These are phyloP conservation scores for Sinella curviseta DNA, from an alignment of 1,140 invertebrate species.

Conservation along the genomic window DNA sequence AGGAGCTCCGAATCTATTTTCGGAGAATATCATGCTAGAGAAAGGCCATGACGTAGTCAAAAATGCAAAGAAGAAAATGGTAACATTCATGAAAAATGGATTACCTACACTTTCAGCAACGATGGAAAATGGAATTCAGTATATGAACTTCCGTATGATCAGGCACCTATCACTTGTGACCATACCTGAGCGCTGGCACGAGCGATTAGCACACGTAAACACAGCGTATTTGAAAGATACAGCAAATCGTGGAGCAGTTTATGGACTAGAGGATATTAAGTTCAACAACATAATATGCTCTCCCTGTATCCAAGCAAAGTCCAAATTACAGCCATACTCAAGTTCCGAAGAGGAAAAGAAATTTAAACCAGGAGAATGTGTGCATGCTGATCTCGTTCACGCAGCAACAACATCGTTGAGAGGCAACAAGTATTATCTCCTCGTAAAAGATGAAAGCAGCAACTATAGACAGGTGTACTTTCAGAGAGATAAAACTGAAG, in stretches of 20 bases:
- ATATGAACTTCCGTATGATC: not conserved
- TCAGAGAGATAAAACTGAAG: not conserved
- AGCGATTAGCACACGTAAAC: not conserved
- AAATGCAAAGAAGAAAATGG: not conserved
- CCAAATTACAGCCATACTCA: not conserved
- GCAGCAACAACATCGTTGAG: not conserved
- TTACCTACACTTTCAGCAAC: not conserved
- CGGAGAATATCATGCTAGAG: conserved; percentile 12
- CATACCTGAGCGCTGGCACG: not conserved
- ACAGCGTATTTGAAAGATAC: not conserved
- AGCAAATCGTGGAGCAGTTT: not conserved
- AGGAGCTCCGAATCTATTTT: conserved; percentile 2
- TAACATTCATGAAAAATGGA: not conserved
- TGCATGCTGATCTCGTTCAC: not conserved
- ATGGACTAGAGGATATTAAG: not conserved
- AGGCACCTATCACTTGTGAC: not conserved
- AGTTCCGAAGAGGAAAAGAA: not conserved
- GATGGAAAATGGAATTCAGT: not conserved
- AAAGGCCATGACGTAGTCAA: conserved; percentile 32
- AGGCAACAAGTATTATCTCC: not conserved
- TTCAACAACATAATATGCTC: not conserved
- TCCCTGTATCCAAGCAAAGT: not conserved
- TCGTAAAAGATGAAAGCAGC: conserved; percentile 4
- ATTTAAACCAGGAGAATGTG: not conserved
- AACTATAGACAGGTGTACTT: not conserved